Evolutionary conservation across 2,113 vertebrate species (phyloP), one percentile per base, ranked within the genome.

Genomic region (Oncorhynchus nerka): DNA sequence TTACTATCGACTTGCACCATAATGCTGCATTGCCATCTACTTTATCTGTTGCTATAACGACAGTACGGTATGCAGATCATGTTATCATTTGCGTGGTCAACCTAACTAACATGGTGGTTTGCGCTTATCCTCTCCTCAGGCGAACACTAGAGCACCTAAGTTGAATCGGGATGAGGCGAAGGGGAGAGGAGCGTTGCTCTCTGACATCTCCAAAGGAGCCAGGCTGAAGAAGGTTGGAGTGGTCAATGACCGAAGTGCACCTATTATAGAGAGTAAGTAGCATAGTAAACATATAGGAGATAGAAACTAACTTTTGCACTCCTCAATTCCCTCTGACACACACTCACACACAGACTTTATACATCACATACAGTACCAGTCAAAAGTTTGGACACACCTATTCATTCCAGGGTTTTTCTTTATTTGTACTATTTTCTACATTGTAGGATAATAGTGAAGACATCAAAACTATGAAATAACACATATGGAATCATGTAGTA

Each of bases 181-280:
- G 77, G 95, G 95, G 74, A 88, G 97, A 1, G 96, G 94, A 1
- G 98, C 97, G 0, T 93, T 99, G 81, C 93, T 99, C 80, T 93
- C 94, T 32, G 98, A 99, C 86, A 99, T 99, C 87, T 94, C 93
- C 81, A 98, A 96, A 91, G 97, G 97, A 51, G 57, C 97, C 87
- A 94, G 26, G 77, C 92, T 99, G 70, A 98, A 94, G 93, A 99
- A 97, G 79, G 94, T 94, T 77, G 69, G 78, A 1, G 93, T 70
- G 4, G 68, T 94, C 85, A 98, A 92, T 64, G 98, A 99, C 87
- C 93, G 97, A 67, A 99, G 98, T 1, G 94, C 95, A 0, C 98
- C 98, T 0, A 4, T 95, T 26, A 55, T 99, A 0, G 98, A 99
- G 84, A 97, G 97, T 99, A 91, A 95, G 96, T 95, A 1, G 1